Base-by-base conservation (phyloP, 2,888 invertebrate genomes). In the Mimumesa dahlbomi region DNA sequence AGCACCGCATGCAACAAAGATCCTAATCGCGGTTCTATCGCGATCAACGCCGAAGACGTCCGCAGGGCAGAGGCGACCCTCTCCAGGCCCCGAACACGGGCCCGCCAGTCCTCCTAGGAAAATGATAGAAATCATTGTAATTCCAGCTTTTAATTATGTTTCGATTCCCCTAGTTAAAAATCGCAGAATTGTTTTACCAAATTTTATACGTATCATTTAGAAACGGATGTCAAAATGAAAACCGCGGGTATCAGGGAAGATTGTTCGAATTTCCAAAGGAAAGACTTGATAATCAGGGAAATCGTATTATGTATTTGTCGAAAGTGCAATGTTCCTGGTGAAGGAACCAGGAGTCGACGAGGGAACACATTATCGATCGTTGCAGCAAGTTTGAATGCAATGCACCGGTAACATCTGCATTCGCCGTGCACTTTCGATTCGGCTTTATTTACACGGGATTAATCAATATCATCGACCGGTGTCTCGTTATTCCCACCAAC, bases 1-100 rank as follows among this genome's bases (percentile, higher is more conserved):
- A 95, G 89, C 49, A 93, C 88, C 22, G 93, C 92, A 77, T 92
- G 91, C 61, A 95, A 90, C 68, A 95, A 91, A 22, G 92, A 91
- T 73, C 92, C 91, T 82, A 94, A 90, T 85, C 93, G 91, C 1
- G 93, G 92, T 81, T 93, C 91, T 49, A 94, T 90, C 46, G 90
- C 84, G 16, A 90, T 90, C 72, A 92, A 75, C 56, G 91, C 91
- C 22, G 91, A 89, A 1, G 92, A 90, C 36, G 90, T 90, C 67
- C 90, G 90, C 29, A 95, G 86, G 29, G 91, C 90, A 13, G 89
- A 89, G 68, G 92, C 90, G 46, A 94, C 89, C 77, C 92, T 90
- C 80, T 93, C 93, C 62, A 93, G 88, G 9, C 92, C 93, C 61
- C 92, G 91, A 18, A 92, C 91, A 59, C 92, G 89, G 2, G 90